These are phyloP conservation scores for Gouania willdenowi DNA, from an alignment of 2,797 vertebrate species.

Conservation along the genomic window DNA sequence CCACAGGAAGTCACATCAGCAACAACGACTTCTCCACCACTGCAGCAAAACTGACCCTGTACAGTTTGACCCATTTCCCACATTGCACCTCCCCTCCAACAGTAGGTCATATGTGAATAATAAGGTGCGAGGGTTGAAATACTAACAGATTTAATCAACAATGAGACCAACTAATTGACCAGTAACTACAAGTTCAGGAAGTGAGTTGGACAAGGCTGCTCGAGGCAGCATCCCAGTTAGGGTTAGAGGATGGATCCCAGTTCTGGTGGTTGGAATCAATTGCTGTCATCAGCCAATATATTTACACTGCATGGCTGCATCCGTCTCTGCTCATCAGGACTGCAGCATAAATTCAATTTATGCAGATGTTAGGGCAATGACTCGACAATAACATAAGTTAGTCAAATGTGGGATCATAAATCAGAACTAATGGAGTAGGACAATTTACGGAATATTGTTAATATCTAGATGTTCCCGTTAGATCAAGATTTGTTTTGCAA, in stretches of 20 bases:
- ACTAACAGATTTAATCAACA: conserved; percentile 21
- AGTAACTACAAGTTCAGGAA: conserved; percentile 32
- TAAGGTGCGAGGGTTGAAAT: background rate
- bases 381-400: too few relatives aligned
- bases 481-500: too few relatives aligned
- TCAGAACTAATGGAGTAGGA: too few relatives aligned
- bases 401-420: too few relatives aligned
- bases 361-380: background rate
- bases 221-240: background rate
- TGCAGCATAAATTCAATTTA: conserved; percentile 18
- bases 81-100: conserved; percentile 27
- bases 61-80: conserved; percentile 48
- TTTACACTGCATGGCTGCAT: conserved; percentile 21
- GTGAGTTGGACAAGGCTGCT: conserved; percentile 31
- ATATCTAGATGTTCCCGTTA: too few relatives aligned
- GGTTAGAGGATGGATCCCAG: conserved; percentile 24
- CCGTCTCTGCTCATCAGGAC: conserved; percentile 11
- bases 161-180: conserved; percentile 17
- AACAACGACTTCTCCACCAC: conserved; percentile 11
- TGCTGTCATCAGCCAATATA: conserved; percentile 19
- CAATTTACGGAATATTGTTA: too few relatives aligned
- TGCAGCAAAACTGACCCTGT: conserved; percentile 11
- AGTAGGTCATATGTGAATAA: conserved; percentile 20
- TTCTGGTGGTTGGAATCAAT: conserved; percentile 51
- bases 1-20: background rate